Base-by-base conservation (phyloP, 2,113 vertebrate species). In the Proteles cristata region DNA sequence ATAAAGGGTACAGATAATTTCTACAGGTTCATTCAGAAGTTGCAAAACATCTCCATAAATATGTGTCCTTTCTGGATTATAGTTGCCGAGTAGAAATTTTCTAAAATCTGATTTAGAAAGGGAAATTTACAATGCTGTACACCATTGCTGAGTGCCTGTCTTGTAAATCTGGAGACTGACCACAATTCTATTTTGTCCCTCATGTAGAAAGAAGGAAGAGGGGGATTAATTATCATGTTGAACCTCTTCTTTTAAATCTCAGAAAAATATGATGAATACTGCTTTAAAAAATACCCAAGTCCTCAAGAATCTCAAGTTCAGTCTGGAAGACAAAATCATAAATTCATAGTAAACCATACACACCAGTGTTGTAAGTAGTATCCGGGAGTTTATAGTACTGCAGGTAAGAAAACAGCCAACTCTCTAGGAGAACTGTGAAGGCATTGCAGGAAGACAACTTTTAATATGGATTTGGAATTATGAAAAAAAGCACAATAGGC, bases 91-190 rank as follows among this genome's bases (percentile, higher is more conserved):
- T 79, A 39, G 90, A 94, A 89, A 39, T 7, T 17, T 94, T 23
- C 15, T 58, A 94, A 94, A 94, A 63, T 82, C 11, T 65, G 11
- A 43, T 84, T 95, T 63, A 84, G 39, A 39, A 94, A 92, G 16
- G 84, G 66, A 4, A 71, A 4, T 61, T 91, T 82, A 83, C 1
- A 74, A 58, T 77, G 11, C 15, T 69, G 35, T n/a, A 26, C 9
- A 71, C 4, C 39, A 69, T 25, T 68, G 28, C 48, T 84, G 12
- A 90, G 17, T 80, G 0, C 10, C 5, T 69, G 0, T 65, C 39
- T 58, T 84, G 0, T 81, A 89, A 83, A 79, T 82, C 26, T 91
- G 66, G 93, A 87, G 11, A 94, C 0, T 93, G 7, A 48, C 12
- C 35, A 85, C 16, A 39, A 88, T 83, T 66, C 26, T 80, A 58